Evolutionary conservation across 2,113 vertebrate genomes (phyloP).

Genomic region (Gobio gobio): DNA sequence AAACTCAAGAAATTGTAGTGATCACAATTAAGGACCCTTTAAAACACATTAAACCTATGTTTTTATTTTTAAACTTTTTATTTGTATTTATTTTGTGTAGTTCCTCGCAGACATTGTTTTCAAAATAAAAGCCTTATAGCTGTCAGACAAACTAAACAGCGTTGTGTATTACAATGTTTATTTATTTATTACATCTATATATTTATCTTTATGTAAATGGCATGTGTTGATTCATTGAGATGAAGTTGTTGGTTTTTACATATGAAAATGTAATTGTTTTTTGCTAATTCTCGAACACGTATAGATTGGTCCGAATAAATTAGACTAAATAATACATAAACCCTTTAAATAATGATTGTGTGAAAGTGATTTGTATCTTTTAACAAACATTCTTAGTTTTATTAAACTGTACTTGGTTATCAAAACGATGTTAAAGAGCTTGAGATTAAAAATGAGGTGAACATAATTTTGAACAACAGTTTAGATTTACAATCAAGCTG

Average conservation of each 20-base stretch:
- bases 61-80: not conserved
- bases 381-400: not conserved
- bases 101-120: not conserved
- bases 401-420: not conserved
- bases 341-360: not conserved
- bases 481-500: not conserved
- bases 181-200: not conserved
- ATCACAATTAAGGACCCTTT: not conserved
- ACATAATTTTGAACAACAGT: not conserved
- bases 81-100: not conserved
- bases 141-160: no score
- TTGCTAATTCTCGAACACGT: not conserved
- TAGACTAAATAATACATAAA: not conserved
- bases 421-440: not conserved
- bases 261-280: not conserved
- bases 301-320: not conserved
- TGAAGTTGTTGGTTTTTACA: not conserved
- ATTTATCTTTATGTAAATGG: not conserved
- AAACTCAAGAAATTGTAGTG: not conserved
- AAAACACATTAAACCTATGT: not conserved
- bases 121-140: not conserved
- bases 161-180: no score
- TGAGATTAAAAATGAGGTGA: not conserved
- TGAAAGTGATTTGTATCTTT: not conserved
- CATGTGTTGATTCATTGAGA: no score